Percentiles rank a stretch among this genome's conserved stretches.
Conservation (phyloP, 2,888 invertebrate genomes). For the Dicyrtoma fusca region DNA sequence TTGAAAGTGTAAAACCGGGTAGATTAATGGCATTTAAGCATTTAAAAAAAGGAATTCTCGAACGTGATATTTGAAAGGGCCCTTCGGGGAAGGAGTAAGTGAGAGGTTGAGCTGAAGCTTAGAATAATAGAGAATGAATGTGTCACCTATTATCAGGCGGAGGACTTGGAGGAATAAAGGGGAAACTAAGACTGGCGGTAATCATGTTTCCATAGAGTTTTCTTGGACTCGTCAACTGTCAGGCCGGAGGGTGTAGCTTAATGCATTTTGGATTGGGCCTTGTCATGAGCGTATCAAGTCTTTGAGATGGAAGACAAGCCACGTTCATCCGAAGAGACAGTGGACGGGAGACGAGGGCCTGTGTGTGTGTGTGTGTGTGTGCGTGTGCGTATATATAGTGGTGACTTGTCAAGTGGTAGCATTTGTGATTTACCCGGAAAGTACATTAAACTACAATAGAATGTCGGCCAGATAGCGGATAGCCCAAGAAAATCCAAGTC, state of each 20-base stretch:
- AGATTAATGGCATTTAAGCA: too few relatives aligned
- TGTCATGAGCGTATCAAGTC: conserved; percentile 34
- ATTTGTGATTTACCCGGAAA: conserved; percentile 11
- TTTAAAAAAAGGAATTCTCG: not conserved
- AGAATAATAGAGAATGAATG: conserved; percentile 21
- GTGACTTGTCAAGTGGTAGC: not conserved
- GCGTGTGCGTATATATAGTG: not conserved
- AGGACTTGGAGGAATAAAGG: conserved; percentile 1
- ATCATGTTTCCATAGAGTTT: conserved; percentile 33
- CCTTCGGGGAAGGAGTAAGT: not conserved
- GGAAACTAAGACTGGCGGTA: conserved; percentile 20
- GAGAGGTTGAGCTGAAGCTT: not conserved
- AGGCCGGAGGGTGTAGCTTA: conserved; percentile 34
- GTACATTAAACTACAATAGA: conserved; percentile 14
- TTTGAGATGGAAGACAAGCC: conserved; percentile 25
- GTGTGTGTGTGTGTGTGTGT: not conserved
- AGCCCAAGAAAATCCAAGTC: not conserved
- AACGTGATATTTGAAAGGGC: not conserved
- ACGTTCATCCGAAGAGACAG: not conserved
- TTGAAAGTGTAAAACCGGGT: too few relatives aligned
- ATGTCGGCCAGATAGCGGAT: not conserved
- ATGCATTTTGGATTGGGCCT: conserved; percentile 39
- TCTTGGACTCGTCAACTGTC: conserved; percentile 30
- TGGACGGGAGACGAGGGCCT: not conserved
- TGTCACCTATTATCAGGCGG: conserved; percentile 21